Percentiles rank a stretch among this genome's conserved stretches.
phyloP scores from a whole-genome alignment of 1,140 invertebrate species.

The Eciton burchellii region DNA sequence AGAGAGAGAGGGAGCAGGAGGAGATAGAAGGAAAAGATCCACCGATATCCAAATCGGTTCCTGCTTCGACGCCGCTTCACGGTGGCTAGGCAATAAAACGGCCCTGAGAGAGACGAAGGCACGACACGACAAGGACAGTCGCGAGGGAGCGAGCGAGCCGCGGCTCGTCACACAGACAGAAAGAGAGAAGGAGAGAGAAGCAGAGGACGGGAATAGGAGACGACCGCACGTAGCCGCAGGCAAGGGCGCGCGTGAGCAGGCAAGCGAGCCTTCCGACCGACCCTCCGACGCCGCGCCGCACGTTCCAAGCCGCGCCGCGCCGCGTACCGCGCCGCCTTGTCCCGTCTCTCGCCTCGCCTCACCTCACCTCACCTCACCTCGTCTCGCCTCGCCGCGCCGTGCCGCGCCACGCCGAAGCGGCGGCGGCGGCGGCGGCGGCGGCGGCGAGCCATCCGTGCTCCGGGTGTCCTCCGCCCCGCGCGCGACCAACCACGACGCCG shows the following conservation, averaged over 20 bases:
- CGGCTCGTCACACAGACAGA: neutral
- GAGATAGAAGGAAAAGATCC: constrained; percentile 39
- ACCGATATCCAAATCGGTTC: constrained; percentile 67
- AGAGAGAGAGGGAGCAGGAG: neutral
- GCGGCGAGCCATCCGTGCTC: constrained; percentile 56
- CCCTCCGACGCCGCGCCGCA: constrained; percentile 59
- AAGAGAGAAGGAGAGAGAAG: constrained; percentile 23
- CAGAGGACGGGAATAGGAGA: constrained; percentile 51
- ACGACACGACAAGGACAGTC: constrained; percentile 26
- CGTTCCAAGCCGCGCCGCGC: constrained; percentile 35
- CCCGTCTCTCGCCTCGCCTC: constrained; percentile 62
- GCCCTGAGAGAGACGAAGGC: constrained; percentile 45
- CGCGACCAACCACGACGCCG: constrained; percentile 76
- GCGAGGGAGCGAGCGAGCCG: constrained; percentile 28
- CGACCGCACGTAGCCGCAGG: constrained; percentile 76
- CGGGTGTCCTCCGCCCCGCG: constrained; percentile 68
- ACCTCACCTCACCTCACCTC: neutral
- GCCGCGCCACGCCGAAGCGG: constrained; percentile 59
- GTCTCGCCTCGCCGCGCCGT: constrained; percentile 57
- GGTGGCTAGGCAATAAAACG: constrained; percentile 67
- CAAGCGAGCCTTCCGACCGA: constrained; percentile 67
- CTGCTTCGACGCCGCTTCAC: constrained; percentile 63
- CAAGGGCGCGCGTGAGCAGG: constrained; percentile 83
- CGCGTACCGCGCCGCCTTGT: constrained; percentile 8
- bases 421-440: constrained; percentile 59